phyloP scores from a whole-genome alignment of 2,888 invertebrate genomes.

The Parasteatoda lunata region DNA sequence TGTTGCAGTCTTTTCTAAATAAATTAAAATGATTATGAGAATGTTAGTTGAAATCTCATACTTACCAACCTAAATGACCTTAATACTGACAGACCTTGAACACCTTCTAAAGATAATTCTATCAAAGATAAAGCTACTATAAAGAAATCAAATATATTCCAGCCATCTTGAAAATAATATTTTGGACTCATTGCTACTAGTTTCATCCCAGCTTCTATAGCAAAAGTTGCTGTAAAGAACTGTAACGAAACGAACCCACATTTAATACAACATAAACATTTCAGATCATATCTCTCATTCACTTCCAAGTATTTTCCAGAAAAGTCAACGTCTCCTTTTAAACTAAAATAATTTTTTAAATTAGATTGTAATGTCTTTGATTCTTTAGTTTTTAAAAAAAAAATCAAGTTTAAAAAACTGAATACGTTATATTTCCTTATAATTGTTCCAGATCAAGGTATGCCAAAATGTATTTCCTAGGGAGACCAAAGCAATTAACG shows the following conservation, averaged over 20 bases:
- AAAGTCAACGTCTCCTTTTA: neutral
- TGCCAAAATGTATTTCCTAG: no score
- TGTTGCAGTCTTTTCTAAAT: neutral
- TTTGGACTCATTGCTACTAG: slow-evolving; percentile 97
- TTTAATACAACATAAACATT: neutral
- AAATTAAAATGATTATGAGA: neutral
- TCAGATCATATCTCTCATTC: neutral
- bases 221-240: slow-evolving; percentile 98
- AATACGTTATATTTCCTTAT: no score
- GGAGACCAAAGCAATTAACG: no score
- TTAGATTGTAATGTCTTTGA: no score
- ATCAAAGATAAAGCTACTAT: slow-evolving; percentile 96
- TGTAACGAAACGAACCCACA: slow-evolving; percentile 76
- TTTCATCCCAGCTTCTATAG: slow-evolving; percentile 94
- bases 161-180: slow-evolving; percentile 97
- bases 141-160: slow-evolving; percentile 99
- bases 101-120: slow-evolving; percentile 93
- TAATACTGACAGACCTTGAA: slow-evolving; percentile 96
- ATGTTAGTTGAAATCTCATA: slow-evolving; percentile 20
- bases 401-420: no score
- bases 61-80: slow-evolving; percentile 98
- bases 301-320: neutral
- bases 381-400: no score
- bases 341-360: no score
- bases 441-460: no score